phyloP scores from a whole-genome alignment of 2,113 vertebrate genomes.

The Misgurnus mizolepis region DNA sequence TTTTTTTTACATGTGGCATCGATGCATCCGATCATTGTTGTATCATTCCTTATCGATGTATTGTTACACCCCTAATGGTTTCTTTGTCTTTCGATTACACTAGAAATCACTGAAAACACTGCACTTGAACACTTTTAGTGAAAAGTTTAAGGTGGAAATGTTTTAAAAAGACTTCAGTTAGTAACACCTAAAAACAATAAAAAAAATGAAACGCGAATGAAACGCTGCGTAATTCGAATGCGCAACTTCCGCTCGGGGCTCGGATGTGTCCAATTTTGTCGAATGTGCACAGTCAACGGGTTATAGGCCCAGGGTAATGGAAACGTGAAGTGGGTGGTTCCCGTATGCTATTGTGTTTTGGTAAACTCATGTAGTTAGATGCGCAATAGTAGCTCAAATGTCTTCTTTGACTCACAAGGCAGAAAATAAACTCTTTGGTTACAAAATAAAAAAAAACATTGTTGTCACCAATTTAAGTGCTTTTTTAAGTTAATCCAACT shows the following conservation, averaged over 20 bases:
- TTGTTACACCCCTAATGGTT: too few relatives aligned
- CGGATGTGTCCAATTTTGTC: conserved; percentile 23
- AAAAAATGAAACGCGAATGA: neutral
- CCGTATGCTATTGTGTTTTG: conserved; percentile 25
- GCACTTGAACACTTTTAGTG: too few relatives aligned
- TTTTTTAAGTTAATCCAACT: too few relatives aligned
- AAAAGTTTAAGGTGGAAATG: too few relatives aligned
- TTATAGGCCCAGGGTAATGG: conserved; percentile 25
- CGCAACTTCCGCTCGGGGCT: conserved; percentile 6
- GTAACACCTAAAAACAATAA: too few relatives aligned
- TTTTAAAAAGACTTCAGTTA: too few relatives aligned
- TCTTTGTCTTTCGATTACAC: too few relatives aligned
- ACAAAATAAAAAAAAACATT: neutral
- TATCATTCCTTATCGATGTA: too few relatives aligned
- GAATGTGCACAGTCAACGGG: conserved; percentile 12
- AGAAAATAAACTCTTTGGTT: conserved; percentile 28
- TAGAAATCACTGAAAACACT: too few relatives aligned
- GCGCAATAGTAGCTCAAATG: conserved; percentile 4
- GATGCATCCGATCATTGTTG: too few relatives aligned
- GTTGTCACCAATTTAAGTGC: too few relatives aligned
- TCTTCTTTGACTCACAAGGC: neutral
- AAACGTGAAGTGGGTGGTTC: conserved; percentile 19
- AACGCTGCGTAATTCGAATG: conserved; percentile 30
- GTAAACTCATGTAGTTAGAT: conserved; percentile 2
- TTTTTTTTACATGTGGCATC: too few relatives aligned